phyloP scores from a whole-genome alignment of 2,888 invertebrate species.

The Trissoscelio sp. region DNA sequence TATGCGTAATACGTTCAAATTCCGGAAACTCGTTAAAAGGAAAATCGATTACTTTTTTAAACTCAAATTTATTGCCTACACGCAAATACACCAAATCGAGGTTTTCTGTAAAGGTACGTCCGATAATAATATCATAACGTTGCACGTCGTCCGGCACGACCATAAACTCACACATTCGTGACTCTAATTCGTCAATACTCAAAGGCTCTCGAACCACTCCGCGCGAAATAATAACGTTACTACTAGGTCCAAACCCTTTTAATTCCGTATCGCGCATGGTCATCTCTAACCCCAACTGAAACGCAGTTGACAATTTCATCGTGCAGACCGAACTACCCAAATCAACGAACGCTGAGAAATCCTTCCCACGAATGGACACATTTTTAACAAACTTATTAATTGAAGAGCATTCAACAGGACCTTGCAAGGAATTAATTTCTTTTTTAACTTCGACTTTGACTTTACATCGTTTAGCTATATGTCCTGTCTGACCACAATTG shows the following conservation, averaged over 20 bases:
- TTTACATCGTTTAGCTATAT: background rate
- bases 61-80: constrained; percentile 21
- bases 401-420: background rate
- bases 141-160: constrained; percentile 41
- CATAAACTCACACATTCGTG: constrained; percentile 18
- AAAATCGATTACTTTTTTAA: background rate
- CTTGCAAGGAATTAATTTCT: background rate
- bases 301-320: constrained; percentile 17
- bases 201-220: constrained; percentile 26
- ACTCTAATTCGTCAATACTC: constrained; percentile 28
- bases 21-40: background rate
- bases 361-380: background rate
- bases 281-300: constrained; percentile 10
- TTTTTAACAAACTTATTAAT: background rate
- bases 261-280: background rate
- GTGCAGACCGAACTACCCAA: constrained; percentile 46
- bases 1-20: background rate
- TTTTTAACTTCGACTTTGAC: background rate
- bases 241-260: background rate
- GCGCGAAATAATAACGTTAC: constrained; percentile 28
- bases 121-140: constrained; percentile 34
- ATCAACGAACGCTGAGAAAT: constrained; percentile 26
- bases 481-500: background rate
- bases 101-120: constrained; percentile 36
- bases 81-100: constrained; percentile 11